Base-by-base conservation (phyloP, 2,797 vertebrate genomes). In the Heterohyrax brucei region DNA sequence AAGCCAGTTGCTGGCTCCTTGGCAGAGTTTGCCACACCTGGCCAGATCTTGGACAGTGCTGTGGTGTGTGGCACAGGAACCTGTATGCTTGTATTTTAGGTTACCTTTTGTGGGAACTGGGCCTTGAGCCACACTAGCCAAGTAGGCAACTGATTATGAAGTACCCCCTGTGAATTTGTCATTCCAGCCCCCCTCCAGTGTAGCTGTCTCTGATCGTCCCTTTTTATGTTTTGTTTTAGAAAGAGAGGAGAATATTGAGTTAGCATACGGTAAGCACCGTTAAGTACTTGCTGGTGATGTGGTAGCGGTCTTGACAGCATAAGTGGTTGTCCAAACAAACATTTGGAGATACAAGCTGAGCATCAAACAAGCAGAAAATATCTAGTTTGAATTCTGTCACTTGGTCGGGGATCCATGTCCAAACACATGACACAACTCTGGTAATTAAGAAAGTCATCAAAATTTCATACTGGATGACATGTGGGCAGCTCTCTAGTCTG, bases 201-300 rank as follows among this genome's bases (percentile, higher is more conserved):
- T 7, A 18, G n/a, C 44, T 30, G 22, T 61, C 88, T 94, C 85
- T 92, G 72, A 78, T 56, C 68, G 72, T 72, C 44, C 21, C 8
- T 76, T 88, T 88, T 46, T 46, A 78, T 7, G 2, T 59, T 94
- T 92, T 84, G 86, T 90, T 85, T 77, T 44, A 68, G 79, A 48
- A 24, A 46, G 22, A 50, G 22, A 48, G 12, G 82, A 59, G 79
- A 75, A 28, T 76, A 73, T 85, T 89, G 92, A 87, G 89, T 89
- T 85, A 86, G 1, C 7, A 5, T 76, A 76, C 85, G 48, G 68
- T n/a, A 50, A 77, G 53, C 56, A 80, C 28, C 50, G 50, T 70
- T 89, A 24, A 33, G 10, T 9, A 61, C 53, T 61, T 78, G 53
- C 61, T 9, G 7, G 50, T 77, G 92, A 92, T 56, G 62, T 70